These are phyloP conservation scores for Rhimphoctona megacephalus DNA, from an alignment of 2,888 invertebrate species.

Conservation along the genomic window DNA sequence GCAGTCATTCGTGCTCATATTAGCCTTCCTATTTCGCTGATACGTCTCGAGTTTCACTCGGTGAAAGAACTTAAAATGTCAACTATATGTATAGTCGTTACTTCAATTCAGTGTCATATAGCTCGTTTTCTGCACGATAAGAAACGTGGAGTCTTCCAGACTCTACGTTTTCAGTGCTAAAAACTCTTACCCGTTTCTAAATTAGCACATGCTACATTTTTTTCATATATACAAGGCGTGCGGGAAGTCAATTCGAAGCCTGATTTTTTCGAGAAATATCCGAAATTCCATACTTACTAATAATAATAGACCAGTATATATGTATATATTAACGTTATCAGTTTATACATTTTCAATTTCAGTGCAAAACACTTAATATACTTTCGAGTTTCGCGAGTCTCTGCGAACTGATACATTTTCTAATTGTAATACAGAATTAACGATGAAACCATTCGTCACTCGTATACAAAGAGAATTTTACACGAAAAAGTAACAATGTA, in stretches of 20 bases:
- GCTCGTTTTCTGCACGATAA: slow-evolving; percentile 1
- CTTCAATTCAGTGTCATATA: not conserved
- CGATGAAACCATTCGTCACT: too few relatives aligned
- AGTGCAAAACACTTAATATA: too few relatives aligned
- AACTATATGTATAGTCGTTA: not conserved
- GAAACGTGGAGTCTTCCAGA: not conserved
- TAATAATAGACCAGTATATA: not conserved
- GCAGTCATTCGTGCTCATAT: not conserved
- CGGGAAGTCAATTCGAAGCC: not conserved
- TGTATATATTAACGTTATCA: too few relatives aligned
- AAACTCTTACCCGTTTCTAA: not conserved
- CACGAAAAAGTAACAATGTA: too few relatives aligned
- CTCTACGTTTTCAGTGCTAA: not conserved
- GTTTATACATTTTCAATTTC: too few relatives aligned
- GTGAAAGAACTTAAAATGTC: slow-evolving; percentile 1
- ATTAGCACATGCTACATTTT: not conserved
- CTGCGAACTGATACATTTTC: too few relatives aligned
- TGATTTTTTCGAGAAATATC: not conserved
- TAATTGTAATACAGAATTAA: too few relatives aligned
- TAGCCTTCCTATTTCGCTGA: not conserved
- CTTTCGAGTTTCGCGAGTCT: too few relatives aligned
- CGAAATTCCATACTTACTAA: not conserved
- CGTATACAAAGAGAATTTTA: not conserved
- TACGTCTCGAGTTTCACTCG: not conserved
- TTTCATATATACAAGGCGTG: not conserved